Percentiles rank a stretch among this genome's conserved stretches.
These are phyloP conservation scores for Ophion costatus DNA, from an alignment of 2,888 invertebrate species.

Conservation along the genomic window DNA sequence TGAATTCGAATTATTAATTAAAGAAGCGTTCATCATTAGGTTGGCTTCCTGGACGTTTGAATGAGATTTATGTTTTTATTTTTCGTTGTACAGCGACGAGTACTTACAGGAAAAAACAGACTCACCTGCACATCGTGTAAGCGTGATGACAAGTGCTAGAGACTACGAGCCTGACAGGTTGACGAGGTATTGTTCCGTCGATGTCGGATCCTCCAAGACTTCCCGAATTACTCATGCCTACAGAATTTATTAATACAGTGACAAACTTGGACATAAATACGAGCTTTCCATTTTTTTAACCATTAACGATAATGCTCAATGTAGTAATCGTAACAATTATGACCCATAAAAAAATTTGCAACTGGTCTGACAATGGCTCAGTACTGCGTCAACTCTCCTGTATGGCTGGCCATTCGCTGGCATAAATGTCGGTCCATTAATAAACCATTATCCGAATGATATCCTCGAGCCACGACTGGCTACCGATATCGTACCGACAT, in stretches of 20 bases:
- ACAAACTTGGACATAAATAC: background rate
- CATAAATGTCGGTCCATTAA: no score
- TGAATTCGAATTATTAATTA: slow-evolving; percentile 33
- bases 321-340: no score
- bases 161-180: slow-evolving; percentile 87
- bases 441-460: no score
- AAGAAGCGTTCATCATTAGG: background rate
- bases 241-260: slow-evolving; percentile 10
- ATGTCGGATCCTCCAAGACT: slow-evolving; percentile 78
- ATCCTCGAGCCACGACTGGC: no score
- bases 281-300: background rate
- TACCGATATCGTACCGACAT: no score
- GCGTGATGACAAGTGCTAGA: slow-evolving; percentile 95
- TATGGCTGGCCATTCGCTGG: no score
- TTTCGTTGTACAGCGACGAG: background rate
- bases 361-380: no score
- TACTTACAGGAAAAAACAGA: slow-evolving; percentile 49
- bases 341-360: no score
- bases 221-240: slow-evolving; percentile 60
- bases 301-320: background rate
- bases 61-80: background rate
- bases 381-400: no score
- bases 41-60: no score
- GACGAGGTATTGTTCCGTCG: slow-evolving; percentile 85
- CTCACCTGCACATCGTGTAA: slow-evolving; percentile 81